These are phyloP conservation scores for Suillia variegata DNA, from an alignment of 2,888 invertebrate species.

Conservation along the genomic window DNA sequence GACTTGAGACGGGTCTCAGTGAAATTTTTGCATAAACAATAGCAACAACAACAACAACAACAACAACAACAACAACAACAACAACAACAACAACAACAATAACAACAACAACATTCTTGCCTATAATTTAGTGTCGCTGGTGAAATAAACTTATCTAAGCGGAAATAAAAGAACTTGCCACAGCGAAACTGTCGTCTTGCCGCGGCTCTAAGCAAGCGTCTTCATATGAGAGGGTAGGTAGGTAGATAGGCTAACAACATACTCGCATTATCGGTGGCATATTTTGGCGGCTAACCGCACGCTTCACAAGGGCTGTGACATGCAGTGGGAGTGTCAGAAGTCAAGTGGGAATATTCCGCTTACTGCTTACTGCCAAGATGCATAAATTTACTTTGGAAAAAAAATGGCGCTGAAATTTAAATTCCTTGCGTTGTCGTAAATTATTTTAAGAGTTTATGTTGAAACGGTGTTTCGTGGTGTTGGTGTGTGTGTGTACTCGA, in stretches of 20 bases:
- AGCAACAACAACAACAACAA: no score
- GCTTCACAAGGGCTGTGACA: not conserved
- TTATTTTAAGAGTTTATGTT: conserved; percentile 39
- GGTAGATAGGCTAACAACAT: no score
- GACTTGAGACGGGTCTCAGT: no score
- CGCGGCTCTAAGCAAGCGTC: not conserved
- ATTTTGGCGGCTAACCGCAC: conserved; percentile 11
- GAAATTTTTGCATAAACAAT: no score
- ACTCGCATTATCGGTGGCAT: conserved; percentile 12
- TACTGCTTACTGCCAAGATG: conserved; percentile 19
- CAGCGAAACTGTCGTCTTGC: conserved; percentile 16
- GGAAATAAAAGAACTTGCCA: conserved; percentile 41
- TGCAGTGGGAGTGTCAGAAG: not conserved
- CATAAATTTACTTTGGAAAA: conserved; percentile 22
- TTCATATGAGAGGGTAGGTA: no score
- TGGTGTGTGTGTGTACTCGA: not conserved
- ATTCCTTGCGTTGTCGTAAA: conserved; percentile 48
- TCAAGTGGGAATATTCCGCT: not conserved
- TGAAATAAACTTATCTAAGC: conserved; percentile 54
- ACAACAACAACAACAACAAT: no score
- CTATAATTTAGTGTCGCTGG: conserved; percentile 54
- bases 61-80: no score
- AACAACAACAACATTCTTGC: conserved; percentile 41
- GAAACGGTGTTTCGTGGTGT: not conserved
- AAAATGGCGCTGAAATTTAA: conserved; percentile 46